Evolutionary conservation across 2,888 invertebrate species (phyloP), one percentile per base, ranked within the genome.

Genomic region (Caenorhabditis zanzibari): DNA sequence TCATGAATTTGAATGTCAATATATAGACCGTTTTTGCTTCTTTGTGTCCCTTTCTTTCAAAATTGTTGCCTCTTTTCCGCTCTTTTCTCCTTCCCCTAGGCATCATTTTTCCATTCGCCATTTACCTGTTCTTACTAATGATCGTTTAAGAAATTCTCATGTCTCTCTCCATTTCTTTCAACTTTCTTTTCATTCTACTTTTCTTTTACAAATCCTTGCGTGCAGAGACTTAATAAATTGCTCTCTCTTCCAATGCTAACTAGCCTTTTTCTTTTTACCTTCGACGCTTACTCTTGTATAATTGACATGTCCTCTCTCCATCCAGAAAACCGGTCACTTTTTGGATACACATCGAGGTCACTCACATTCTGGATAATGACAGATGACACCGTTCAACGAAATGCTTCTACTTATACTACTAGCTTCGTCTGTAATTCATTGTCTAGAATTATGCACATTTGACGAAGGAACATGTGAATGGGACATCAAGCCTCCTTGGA

Each of bases 401-500:
- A 76, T 61, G 81, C 74, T 68, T 68, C 26, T 66, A 16, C 28
- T 49, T 10, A 38, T 52, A 10, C 26, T 52, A 28, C 24, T 61
- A 24, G 5, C 61, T 22, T 38, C 54, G 16, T 61, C 19, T 63
- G 6, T 26, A 16, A 22, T 52, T 61, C 41, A 59, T 12, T 72
- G 56, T 59, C 32, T 58, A 9, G 76, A 82, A 28, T 28, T 82
- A 41, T 84, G 84, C 74, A 32, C 75, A 19, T 84, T 84, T 63
- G 56, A 84, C 52, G 75, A 63, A 12, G 84, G 84, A 26, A 69
- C 58, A 10, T 84, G 84, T 24, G 66, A 58, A 22, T 84, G 84
- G 84, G 49, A 76, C 5, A 74, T 84, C 58, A 76, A 61, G 44
- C 63, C 64, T n/a, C 84, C 84, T 41, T 84, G 84, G 84, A 84